Percentiles rank a stretch among this genome's conserved stretches.
These are phyloP conservation scores for Hesperia comma DNA, from an alignment of 2,888 invertebrate genomes.

Conservation along the genomic window DNA sequence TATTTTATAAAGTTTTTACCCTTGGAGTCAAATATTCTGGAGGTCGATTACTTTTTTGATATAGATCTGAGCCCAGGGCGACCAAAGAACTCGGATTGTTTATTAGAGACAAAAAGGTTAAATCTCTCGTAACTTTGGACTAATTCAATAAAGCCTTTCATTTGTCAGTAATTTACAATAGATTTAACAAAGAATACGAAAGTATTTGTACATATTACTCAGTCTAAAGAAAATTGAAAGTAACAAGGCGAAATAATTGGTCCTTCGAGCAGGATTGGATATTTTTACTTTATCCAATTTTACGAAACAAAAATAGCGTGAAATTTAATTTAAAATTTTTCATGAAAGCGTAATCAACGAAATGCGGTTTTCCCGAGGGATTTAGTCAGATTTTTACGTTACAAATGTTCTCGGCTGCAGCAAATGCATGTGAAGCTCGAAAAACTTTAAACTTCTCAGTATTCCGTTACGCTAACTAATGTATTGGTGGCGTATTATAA, in stretches of 20 bases:
- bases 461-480: background rate
- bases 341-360: constrained; percentile 2
- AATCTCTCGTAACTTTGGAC: background rate
- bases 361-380: background rate
- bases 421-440: background rate
- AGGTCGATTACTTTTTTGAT: too few species aligned
- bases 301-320: background rate
- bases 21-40: too few species aligned
- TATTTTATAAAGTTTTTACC: too few species aligned
- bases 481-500: too few species aligned
- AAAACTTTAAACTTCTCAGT: background rate
- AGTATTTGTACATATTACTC: too few species aligned
- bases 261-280: constrained; percentile 11
- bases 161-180: background rate
- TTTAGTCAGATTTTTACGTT: constrained; percentile 1
- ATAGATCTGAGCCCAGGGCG: too few species aligned
- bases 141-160: background rate
- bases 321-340: background rate
- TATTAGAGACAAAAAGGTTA: too few species aligned
- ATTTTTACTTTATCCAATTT: background rate
- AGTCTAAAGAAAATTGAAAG: background rate
- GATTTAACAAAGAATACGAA: too few species aligned
- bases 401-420: background rate
- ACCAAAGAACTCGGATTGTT: too few species aligned
- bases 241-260: constrained; percentile 11